Evolutionary conservation across 1,140 invertebrate species (phyloP).

Genomic region (Rhyacophila brunnea): DNA sequence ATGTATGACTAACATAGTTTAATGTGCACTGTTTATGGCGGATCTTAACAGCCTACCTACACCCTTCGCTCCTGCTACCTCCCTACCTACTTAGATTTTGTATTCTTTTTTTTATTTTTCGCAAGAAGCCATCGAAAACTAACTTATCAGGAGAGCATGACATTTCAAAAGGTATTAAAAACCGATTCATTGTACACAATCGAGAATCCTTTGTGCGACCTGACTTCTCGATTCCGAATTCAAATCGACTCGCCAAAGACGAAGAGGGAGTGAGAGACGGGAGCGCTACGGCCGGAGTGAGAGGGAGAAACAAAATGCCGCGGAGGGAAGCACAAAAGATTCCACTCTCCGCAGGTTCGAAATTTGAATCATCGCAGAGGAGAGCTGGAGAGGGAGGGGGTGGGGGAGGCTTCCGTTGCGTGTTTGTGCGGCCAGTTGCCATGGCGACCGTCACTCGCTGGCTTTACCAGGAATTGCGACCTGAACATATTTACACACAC

Average conservation of each 20-base stretch:
- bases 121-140: neutral
- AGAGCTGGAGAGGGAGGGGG: neutral
- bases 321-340: neutral
- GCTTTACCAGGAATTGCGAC: slow-evolving; percentile 11
- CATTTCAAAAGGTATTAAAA: neutral
- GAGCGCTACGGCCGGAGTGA: neutral
- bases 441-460: slow-evolving; percentile 20
- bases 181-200: neutral
- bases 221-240: neutral
- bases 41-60: too few relatives aligned
- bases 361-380: slow-evolving; percentile 1
- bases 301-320: neutral
- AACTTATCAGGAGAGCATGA: neutral
- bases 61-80: too few relatives aligned
- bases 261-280: neutral
- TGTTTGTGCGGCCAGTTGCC: slow-evolving; percentile 32
- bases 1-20: too few relatives aligned
- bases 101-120: too few relatives aligned
- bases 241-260: neutral
- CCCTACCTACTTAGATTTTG: too few relatives aligned
- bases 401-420: slow-evolving; percentile 26
- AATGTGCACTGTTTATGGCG: too few relatives aligned
- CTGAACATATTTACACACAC: neutral
- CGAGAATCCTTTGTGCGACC: neutral
- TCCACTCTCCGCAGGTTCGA: neutral